Evolutionary conservation across 2,113 vertebrate genomes (phyloP).

Genomic region (Hemibagrus wyckioides): DNA sequence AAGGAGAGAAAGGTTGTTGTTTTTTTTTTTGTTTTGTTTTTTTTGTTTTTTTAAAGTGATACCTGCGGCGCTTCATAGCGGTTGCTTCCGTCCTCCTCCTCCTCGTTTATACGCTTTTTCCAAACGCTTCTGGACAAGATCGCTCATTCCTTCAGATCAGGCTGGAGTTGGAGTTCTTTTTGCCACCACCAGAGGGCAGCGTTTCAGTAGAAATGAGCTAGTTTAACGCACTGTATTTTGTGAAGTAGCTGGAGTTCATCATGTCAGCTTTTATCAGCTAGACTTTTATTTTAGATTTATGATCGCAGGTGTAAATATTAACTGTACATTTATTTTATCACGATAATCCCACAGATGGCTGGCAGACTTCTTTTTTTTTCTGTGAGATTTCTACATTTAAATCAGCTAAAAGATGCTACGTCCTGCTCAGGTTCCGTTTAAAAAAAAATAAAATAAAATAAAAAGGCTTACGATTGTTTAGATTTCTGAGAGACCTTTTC

Average conservation of each 20-base stretch:
- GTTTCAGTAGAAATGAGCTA: slow-evolving; percentile 40
- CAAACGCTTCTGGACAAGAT: not conserved
- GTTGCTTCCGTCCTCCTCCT: slow-evolving; percentile 89
- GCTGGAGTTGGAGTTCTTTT: not conserved
- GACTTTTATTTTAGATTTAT: not conserved
- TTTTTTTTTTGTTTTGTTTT: not conserved
- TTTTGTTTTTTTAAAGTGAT: not conserved
- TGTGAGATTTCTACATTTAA: too few species aligned
- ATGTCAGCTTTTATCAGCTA: not conserved
- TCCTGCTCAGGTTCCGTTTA: too few species aligned
- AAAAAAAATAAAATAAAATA: too few species aligned
- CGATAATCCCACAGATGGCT: not conserved
- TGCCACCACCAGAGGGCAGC: slow-evolving; percentile 69
- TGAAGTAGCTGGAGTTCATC: not conserved
- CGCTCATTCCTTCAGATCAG: not conserved
- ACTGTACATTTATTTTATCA: not conserved
- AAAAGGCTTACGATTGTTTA: too few species aligned
- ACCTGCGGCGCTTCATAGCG: slow-evolving; percentile 83
- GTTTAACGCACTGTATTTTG: not conserved
- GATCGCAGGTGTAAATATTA: not conserved
- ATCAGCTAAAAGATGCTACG: too few species aligned
- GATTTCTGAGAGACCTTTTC: not conserved
- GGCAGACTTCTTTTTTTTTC: too few species aligned
- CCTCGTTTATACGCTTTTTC: slow-evolving; percentile 41
- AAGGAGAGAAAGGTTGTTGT: not conserved